Evolutionary conservation across 2,888 invertebrate genomes (phyloP).

Genomic region (Fragum sueziense): DNA sequence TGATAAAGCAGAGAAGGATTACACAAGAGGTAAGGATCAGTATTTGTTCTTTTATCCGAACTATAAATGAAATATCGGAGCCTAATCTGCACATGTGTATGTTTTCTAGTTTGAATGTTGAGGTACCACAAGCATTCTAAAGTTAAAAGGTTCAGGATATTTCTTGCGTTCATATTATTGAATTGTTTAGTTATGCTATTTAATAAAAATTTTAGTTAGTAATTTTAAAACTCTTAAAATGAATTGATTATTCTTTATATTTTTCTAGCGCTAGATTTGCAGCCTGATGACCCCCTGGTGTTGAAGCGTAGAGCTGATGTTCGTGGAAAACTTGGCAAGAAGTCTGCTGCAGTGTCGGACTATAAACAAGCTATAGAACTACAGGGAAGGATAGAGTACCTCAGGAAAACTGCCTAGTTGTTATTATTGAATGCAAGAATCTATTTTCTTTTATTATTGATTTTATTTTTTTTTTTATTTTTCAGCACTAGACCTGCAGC

Average conservation of each 20-base stretch:
- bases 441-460: not conserved
- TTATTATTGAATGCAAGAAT: not conserved
- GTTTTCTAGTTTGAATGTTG: no score
- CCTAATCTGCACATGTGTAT: no score
- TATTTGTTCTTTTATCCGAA: no score
- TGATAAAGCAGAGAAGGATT: slow-evolving; percentile 79
- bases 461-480: slow-evolving; percentile 5
- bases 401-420: not conserved
- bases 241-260: slow-evolving; percentile 38
- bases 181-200: no score
- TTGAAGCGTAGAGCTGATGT: slow-evolving; percentile 80
- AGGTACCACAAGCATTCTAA: no score
- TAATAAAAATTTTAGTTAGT: no score
- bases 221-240: no score
- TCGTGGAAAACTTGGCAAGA: slow-evolving; percentile 77
- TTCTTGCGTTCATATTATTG: no score
- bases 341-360: slow-evolving; percentile 77
- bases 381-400: slow-evolving; percentile 68
- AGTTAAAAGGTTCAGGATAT: no score
- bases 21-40: slow-evolving; percentile 77
- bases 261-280: slow-evolving; percentile 76
- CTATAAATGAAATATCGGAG: no score
- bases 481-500: slow-evolving; percentile 78
- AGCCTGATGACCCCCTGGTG: slow-evolving; percentile 81
- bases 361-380: slow-evolving; percentile 80